Conservation (phyloP, 2,113 vertebrate genomes). For the Sturnira hondurensis region DNA sequence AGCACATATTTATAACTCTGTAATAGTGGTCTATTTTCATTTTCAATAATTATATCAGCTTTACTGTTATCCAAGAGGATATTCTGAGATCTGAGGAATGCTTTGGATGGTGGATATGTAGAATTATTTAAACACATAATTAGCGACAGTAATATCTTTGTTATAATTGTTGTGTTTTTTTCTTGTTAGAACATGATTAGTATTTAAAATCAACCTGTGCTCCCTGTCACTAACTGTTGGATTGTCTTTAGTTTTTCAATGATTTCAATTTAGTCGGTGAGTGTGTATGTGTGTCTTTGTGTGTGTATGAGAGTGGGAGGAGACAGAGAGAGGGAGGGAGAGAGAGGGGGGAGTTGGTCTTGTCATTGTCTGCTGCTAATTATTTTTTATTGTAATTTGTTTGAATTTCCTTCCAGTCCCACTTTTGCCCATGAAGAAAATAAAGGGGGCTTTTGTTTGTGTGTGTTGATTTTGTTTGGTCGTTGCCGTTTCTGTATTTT, state of each 20-base stretch:
- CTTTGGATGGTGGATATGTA: not conserved
- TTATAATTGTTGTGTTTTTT: not conserved
- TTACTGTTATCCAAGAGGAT: not conserved
- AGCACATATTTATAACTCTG: not conserved
- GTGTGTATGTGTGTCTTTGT: not conserved
- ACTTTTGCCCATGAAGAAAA: not conserved
- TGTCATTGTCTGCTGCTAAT: not conserved
- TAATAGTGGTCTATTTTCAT: not conserved
- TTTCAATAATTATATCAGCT: not conserved
- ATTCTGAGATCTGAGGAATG: not conserved
- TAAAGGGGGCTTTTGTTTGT: not conserved
- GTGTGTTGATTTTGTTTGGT: not conserved
- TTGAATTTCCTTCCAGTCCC: not conserved
- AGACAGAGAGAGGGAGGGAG: not conserved
- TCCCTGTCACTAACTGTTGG: not conserved
- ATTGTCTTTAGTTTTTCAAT: not conserved
- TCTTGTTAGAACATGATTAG: constrained; percentile 20
- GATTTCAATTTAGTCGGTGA: not conserved
- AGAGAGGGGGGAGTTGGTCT: not conserved
- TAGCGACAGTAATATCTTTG: not conserved
- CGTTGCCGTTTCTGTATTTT: not conserved
- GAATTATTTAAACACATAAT: not conserved
- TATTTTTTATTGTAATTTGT: not conserved
- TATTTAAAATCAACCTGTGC: not conserved
- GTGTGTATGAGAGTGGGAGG: not conserved